phyloP scores from a whole-genome alignment of 1,140 invertebrate genomes.

The Brachionus angularis region DNA sequence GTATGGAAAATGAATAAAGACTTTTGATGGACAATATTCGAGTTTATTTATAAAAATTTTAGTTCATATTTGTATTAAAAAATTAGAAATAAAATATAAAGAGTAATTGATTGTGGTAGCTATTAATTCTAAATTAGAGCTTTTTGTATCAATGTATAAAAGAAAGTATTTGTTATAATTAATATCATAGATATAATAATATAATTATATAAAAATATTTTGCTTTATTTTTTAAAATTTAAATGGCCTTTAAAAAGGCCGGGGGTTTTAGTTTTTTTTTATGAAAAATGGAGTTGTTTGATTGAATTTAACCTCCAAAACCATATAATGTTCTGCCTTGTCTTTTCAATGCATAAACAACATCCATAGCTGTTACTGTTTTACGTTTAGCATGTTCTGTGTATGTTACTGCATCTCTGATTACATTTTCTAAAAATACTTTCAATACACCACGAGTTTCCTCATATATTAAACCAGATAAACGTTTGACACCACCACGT shows the following conservation, averaged over 20 bases:
- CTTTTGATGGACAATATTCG: no score
- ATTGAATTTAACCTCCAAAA: conserved; percentile 39
- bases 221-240: conserved; percentile 3
- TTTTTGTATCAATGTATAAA: no score
- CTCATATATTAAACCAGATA: conserved; percentile 63
- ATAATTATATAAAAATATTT: no score
- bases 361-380: conserved; percentile 44
- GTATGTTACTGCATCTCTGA: conserved; percentile 65
- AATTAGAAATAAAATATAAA: no score
- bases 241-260: conserved; percentile 31
- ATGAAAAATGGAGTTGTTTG: not conserved
- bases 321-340: conserved; percentile 66
- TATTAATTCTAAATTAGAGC: no score
- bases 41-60: no score
- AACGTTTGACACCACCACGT: conserved; percentile 71
- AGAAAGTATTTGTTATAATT: no score
- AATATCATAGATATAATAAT: no score
- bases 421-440: conserved; percentile 43
- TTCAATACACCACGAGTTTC: conserved; percentile 42
- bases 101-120: no score
- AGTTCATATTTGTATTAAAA: no score
- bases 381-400: conserved; percentile 61
- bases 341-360: conserved; percentile 38
- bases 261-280: not conserved
- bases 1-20: no score